Evolutionary conservation across 2,797 vertebrate genomes (phyloP), one percentile per base, ranked within the genome.

Genomic region (Erethizon dorsatum): DNA sequence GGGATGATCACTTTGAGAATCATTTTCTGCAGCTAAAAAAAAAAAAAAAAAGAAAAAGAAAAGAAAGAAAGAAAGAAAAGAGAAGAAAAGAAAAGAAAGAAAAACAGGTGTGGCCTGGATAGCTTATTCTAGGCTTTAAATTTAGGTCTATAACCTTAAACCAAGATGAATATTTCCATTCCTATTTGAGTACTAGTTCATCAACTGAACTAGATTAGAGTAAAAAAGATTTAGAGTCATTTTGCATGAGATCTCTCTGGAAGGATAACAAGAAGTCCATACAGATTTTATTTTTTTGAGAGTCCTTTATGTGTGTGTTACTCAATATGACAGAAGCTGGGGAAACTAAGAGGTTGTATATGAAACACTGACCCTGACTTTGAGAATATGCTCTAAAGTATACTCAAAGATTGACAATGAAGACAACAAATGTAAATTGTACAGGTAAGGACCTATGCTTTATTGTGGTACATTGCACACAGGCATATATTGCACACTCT

Each of bases 101-200:
- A 45, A 45, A 41, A 26, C 41, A 78, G 33, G 67, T 47, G 9
- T 59, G 65, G 13, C 26, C 61, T 77, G 7, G 54, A 80, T 37
- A n/a, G n/a, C 13, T 79, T 11, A 91, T 26, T 80, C 22, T 5
- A 82, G 52, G 85, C 11, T 63, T 88, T 80, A 89, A n/a, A 57
- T 84, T 97, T 82, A 96, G 96, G 31, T 82, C 41, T 88, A 45
- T 14, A 82, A 77, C 8, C 41, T 96, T 88, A 83, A 54, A 79
- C n/a, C 18, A 50, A 90, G 57, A 77, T 31, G 75, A 0, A 4
- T 22, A 94, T 88, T 78, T 95, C 73, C 17, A 85, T 87, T 97
- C 87, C 63, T 83, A 88, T 26, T 84, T 69, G 63, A 94, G 47
- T 47, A 85, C 22, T 13, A 97, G 93, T 17, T 90, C 26, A 96